These are phyloP conservation scores for Batillaria attramentaria DNA, from an alignment of 1,140 invertebrate genomes.

Conservation along the genomic window DNA sequence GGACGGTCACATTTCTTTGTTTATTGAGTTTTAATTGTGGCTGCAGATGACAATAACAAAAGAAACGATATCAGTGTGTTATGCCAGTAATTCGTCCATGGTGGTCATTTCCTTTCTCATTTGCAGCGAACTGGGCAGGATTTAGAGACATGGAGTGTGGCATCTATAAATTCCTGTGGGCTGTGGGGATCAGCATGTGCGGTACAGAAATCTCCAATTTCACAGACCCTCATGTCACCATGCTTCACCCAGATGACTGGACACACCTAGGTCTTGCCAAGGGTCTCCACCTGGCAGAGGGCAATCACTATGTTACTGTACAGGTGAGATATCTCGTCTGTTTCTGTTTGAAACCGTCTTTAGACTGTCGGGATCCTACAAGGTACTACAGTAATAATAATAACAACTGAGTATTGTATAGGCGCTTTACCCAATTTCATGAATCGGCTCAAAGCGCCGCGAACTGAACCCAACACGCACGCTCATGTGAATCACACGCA, in stretches of 20 bases:
- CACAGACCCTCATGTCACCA: conserved; percentile 53
- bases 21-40: conserved; percentile 11
- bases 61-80: neutral
- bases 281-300: conserved; percentile 48
- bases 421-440: too few species aligned
- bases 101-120: conserved; percentile 4
- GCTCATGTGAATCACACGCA: too few species aligned
- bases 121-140: conserved; percentile 59
- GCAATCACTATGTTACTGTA: conserved; percentile 47
- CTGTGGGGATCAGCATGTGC: conserved; percentile 50
- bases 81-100: neutral
- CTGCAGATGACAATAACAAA: too few species aligned
- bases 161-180: conserved; percentile 57
- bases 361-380: too few species aligned
- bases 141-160: conserved; percentile 59
- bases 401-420: too few species aligned
- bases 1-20: too few species aligned
- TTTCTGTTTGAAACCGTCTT: too few species aligned
- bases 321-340: neutral
- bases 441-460: too few species aligned
- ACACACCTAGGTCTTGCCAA: conserved; percentile 50
- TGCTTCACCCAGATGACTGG: conserved; percentile 48
- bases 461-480: too few species aligned
- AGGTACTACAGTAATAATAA: too few species aligned
- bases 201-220: conserved; percentile 41